These are phyloP conservation scores for Orientallactaga bullata DNA, from an alignment of 2,113 vertebrate species.

Conservation along the genomic window DNA sequence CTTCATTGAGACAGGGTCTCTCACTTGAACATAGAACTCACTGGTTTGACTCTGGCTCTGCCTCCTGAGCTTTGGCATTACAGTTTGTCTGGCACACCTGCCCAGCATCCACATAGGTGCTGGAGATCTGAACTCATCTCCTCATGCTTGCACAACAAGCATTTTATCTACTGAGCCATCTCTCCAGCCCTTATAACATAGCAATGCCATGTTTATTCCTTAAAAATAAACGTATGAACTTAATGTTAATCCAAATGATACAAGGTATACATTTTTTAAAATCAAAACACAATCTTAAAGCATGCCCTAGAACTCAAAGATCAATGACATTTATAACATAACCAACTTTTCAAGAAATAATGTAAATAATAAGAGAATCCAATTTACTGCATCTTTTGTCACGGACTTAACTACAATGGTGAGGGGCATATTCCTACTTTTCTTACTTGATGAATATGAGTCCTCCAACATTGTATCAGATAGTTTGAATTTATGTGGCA, in stretches of 20 bases:
- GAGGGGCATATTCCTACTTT: constrained; percentile 5
- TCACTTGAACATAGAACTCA: too few species aligned
- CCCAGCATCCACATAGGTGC: too few species aligned
- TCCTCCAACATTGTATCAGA: background rate
- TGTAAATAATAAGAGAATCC: constrained; percentile 24
- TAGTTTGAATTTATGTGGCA: constrained; percentile 1
- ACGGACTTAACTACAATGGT: background rate
- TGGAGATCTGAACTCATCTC: too few species aligned
- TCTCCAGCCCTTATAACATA: background rate
- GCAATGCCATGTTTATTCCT: background rate
- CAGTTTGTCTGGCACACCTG: too few species aligned
- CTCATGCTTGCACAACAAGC: too few species aligned
- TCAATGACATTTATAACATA: constrained; percentile 33
- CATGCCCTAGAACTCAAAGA: constrained; percentile 11
- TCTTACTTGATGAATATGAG: background rate
- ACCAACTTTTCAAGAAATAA: background rate
- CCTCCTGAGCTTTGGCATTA: too few species aligned
- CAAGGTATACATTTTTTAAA: background rate
- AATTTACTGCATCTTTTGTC: background rate
- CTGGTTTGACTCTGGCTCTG: too few species aligned
- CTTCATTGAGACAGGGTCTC: too few species aligned
- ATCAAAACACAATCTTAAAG: background rate
- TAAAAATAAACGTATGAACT: background rate
- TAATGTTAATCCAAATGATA: background rate
- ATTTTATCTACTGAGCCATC: too few species aligned